phyloP scores from a whole-genome alignment of 2,113 vertebrate genomes.

The Alethe castanea region DNA sequence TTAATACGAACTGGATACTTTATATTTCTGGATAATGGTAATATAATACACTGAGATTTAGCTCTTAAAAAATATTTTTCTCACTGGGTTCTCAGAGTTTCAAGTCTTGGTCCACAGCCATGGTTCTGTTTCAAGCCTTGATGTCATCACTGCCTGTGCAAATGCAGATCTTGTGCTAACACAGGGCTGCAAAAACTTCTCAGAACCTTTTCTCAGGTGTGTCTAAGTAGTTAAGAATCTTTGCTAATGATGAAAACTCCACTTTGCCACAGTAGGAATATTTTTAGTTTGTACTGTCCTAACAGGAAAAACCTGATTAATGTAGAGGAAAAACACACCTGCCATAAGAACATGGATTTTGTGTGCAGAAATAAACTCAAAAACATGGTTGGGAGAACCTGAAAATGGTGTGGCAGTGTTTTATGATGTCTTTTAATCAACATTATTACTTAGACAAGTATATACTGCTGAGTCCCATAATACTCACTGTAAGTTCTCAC shows the following conservation, averaged over 20 bases:
- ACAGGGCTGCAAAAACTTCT: not conserved
- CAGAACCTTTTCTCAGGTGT: not conserved
- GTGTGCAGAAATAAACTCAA: not conserved
- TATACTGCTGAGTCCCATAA: not conserved
- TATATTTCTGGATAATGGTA: not conserved
- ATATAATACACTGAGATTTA: not conserved
- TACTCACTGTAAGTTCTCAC: not conserved
- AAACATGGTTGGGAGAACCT: not conserved
- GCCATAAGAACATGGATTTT: rapidly evolving
- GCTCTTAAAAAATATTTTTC: not conserved
- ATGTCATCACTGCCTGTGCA: not conserved
- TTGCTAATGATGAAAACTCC: not conserved
- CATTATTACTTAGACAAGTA: not conserved
- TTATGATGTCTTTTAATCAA: not conserved
- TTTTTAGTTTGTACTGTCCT: not conserved
- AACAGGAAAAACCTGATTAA: not conserved
- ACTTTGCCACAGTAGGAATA: not conserved
- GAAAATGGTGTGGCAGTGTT: not conserved
- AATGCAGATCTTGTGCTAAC: not conserved
- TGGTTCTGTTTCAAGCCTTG: rapidly evolving
- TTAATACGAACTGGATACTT: not conserved
- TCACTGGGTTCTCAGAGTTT: not conserved
- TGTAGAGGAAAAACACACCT: not conserved
- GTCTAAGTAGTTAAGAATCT: not conserved
- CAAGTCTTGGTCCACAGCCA: not conserved